Evolutionary conservation across 2,888 invertebrate genomes (phyloP).

Genomic region (Gari tellinella): DNA sequence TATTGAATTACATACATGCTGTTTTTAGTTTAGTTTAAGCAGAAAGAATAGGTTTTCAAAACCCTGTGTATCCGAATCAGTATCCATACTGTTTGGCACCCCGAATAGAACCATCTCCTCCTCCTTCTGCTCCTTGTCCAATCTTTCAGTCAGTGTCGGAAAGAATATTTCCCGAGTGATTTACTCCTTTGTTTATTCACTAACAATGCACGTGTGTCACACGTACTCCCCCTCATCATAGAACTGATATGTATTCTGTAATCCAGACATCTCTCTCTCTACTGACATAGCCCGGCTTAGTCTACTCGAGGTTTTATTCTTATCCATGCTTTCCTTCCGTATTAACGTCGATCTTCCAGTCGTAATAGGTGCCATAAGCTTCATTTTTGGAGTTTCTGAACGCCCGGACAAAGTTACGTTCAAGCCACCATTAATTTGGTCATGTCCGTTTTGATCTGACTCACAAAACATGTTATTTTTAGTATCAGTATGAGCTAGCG

Average conservation of each 20-base stretch:
- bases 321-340: constrained; percentile 63
- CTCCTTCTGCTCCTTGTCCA: too few species aligned
- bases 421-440: constrained; percentile 48
- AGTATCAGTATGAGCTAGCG: constrained; percentile 28
- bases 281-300: constrained; percentile 65
- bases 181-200: too few species aligned
- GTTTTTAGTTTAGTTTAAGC: too few species aligned
- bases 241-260: constrained; percentile 31
- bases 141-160: too few species aligned
- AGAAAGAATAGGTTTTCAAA: too few species aligned
- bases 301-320: constrained; percentile 46
- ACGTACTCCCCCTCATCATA: constrained; percentile 65
- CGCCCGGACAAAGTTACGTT: constrained; percentile 54
- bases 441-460: constrained; percentile 37
- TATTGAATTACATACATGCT: too few species aligned
- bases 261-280: constrained; percentile 56
- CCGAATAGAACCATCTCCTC: too few species aligned
- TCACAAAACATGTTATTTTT: constrained; percentile 30
- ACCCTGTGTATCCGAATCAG: too few species aligned
- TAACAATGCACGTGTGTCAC: constrained; percentile 24
- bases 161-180: too few species aligned
- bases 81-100: too few species aligned
- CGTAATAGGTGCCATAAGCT: constrained; percentile 75
- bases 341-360: constrained; percentile 77
- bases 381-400: constrained; percentile 72